Percentiles rank a stretch among this genome's conserved stretches.
Evolutionary conservation across 2,888 invertebrate species (phyloP).

Genomic region (Epistrophe grossulariae): DNA sequence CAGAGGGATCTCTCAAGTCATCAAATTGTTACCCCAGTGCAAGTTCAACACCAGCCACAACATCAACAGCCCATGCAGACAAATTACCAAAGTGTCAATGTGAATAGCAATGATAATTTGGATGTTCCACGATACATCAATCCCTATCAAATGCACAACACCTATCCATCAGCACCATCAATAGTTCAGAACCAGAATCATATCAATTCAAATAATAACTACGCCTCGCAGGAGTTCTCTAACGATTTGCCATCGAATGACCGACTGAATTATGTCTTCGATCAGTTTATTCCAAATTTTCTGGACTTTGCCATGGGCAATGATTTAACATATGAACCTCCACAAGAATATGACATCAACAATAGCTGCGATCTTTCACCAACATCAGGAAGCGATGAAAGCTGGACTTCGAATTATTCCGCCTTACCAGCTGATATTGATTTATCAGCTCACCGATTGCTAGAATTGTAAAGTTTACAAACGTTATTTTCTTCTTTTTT

Average conservation of each 20-base stretch:
- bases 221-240: background rate
- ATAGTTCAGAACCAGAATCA: background rate
- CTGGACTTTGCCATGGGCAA: constrained; percentile 49
- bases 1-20: constrained; percentile 28
- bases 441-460: constrained; percentile 41
- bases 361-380: constrained; percentile 51
- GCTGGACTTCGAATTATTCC: constrained; percentile 58
- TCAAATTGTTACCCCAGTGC: constrained; percentile 25
- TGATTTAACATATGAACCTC: constrained; percentile 33
- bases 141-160: constrained; percentile 57
- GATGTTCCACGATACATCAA: constrained; percentile 56
- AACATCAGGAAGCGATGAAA: constrained; percentile 51
- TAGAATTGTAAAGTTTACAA: constrained; percentile 48
- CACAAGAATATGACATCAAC: constrained; percentile 2
- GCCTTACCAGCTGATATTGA: constrained; percentile 51
- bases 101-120: background rate
- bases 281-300: constrained; percentile 55
- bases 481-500: background rate
- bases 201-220: background rate
- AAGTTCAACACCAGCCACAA: constrained; percentile 47
- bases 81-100: constrained; percentile 5
- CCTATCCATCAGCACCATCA: background rate
- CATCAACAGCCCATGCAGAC: constrained; percentile 29
- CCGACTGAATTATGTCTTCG: constrained; percentile 24
- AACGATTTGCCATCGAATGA: constrained; percentile 23